phyloP scores from a whole-genome alignment of 2,113 vertebrate species.

The Hucho hucho region DNA sequence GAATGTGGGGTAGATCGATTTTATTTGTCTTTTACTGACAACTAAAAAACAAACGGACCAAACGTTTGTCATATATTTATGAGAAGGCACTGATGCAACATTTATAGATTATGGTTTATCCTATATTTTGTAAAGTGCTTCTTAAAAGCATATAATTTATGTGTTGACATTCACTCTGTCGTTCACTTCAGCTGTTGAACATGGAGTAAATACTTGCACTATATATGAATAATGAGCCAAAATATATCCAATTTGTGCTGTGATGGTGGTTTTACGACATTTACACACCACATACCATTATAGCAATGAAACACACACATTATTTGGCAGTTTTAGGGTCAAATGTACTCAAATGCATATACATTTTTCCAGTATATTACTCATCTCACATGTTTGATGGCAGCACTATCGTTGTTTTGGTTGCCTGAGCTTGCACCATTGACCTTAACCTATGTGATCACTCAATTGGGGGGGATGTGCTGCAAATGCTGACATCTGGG shows the following conservation, averaged over 20 bases:
- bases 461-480: not conserved
- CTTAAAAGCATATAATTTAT: constrained; percentile 17
- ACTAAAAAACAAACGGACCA: constrained; percentile 21
- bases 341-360: not conserved
- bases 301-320: constrained; percentile 10
- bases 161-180: constrained; percentile 17
- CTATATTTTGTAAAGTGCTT: constrained; percentile 14
- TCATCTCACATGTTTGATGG: constrained; percentile 25
- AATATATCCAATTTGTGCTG: constrained; percentile 20
- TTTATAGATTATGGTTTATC: constrained; percentile 17
- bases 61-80: constrained; percentile 20
- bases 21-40: constrained; percentile 29
- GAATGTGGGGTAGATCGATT: constrained; percentile 17
- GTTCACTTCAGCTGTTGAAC: constrained; percentile 10
- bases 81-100: constrained; percentile 31
- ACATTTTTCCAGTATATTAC: not conserved
- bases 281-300: not conserved
- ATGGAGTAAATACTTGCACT: constrained; percentile 40
- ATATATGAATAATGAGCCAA: constrained; percentile 40
- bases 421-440: constrained; percentile 78
- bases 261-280: constrained; percentile 13
- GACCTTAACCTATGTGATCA: constrained; percentile 70
- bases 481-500: constrained; percentile 19
- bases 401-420: constrained; percentile 63
- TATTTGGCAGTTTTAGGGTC: not conserved